Conservation (phyloP, 1,140 invertebrate species). For the Lepeophtheirus salmonis region DNA sequence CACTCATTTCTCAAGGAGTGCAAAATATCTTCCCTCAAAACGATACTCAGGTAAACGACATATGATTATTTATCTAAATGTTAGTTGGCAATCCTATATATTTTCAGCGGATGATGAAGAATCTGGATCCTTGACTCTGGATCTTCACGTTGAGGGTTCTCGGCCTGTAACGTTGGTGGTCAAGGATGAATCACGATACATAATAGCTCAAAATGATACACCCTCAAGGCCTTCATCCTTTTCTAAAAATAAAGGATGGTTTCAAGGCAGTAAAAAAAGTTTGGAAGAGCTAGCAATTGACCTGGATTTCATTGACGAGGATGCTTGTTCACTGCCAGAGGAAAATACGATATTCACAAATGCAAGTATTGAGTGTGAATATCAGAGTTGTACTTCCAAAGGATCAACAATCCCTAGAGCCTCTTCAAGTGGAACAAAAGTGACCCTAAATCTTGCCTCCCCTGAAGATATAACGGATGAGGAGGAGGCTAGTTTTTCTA, state of each 20-base stretch:
- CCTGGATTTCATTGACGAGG: not conserved
- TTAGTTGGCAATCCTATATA: not conserved
- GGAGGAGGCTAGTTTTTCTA: not conserved
- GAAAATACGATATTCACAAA: not conserved
- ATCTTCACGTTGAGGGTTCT: slow-evolving; percentile 12
- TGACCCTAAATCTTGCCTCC: not conserved
- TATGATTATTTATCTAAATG: not conserved
- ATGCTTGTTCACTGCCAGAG: not conserved
- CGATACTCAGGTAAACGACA: not conserved
- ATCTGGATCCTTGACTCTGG: slow-evolving; percentile 5
- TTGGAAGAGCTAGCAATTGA: not conserved
- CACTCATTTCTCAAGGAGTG: not conserved
- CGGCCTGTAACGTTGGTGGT: slow-evolving; percentile 3
- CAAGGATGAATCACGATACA: slow-evolving; percentile 7
- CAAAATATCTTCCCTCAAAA: not conserved
- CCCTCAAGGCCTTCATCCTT: too few relatives aligned
- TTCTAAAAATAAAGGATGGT: not conserved
- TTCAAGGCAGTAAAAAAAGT: not conserved
- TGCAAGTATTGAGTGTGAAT: not conserved
- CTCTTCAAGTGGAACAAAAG: not conserved
- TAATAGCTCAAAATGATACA: too few relatives aligned
- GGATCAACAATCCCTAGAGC: not conserved
- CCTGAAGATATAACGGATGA: not conserved
- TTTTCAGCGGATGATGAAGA: not conserved
- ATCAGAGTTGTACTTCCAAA: too few relatives aligned